These are phyloP conservation scores for Diarsia mendica DNA, from an alignment of 2,888 invertebrate genomes.

Conservation along the genomic window DNA sequence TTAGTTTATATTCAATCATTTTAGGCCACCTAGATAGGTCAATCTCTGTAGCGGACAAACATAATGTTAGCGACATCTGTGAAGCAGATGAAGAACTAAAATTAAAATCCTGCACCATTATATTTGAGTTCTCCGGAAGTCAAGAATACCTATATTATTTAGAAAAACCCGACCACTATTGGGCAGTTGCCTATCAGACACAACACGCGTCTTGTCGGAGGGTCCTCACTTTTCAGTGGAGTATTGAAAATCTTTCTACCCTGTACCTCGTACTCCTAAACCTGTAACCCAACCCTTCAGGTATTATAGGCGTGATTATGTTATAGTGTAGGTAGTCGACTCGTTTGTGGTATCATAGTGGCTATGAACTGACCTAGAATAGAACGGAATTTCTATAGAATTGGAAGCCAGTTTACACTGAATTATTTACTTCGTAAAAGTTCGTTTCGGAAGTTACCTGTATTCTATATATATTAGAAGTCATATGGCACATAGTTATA, in stretches of 20 bases:
- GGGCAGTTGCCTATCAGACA: neutral
- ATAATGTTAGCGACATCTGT: neutral
- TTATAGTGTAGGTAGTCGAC: neutral
- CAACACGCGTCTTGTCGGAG: neutral
- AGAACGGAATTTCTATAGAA: neutral
- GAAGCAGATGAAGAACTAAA: neutral
- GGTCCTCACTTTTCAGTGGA: neutral
- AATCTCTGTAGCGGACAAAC: neutral
- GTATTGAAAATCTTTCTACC: neutral
- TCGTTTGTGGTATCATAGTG: neutral
- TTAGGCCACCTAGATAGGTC: neutral
- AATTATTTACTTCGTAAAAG: neutral
- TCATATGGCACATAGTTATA: neutral
- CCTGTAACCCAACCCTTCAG: neutral
- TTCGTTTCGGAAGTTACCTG: neutral
- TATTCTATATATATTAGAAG: neutral
- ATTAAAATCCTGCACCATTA: neutral
- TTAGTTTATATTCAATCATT: neutral
- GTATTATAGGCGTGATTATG: neutral
- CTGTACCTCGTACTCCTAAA: neutral
- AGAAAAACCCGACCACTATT: neutral
- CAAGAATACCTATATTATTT: neutral
- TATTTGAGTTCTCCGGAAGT: neutral
- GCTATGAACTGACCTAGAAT: neutral
- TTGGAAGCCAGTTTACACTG: neutral